A percentile compares a stretch with the other conserved stretches of the same genome.
phyloP scores from a whole-genome alignment of 2,888 invertebrate species.

The Deladenus siricidicola region DNA sequence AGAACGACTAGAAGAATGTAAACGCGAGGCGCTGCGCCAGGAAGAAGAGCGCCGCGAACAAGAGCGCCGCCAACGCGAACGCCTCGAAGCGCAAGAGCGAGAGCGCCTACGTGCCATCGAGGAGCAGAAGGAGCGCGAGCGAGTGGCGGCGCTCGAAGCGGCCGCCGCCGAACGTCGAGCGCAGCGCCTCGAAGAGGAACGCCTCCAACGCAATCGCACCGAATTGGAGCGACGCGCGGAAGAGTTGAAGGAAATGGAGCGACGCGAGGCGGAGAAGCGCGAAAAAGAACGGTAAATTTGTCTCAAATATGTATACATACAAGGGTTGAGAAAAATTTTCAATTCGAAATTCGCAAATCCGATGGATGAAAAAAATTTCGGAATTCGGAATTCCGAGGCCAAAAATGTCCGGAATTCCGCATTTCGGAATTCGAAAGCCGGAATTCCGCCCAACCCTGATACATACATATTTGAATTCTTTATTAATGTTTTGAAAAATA shows the following conservation, averaged over 20 bases:
- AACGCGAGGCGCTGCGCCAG: constrained; percentile 38
- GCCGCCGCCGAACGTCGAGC: constrained; percentile 27
- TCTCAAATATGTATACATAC: constrained; percentile 4
- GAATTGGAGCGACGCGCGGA: constrained; percentile 42
- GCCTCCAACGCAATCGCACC: constrained; percentile 33
- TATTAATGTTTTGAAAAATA: too few relatives aligned
- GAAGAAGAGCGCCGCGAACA: constrained; percentile 45
- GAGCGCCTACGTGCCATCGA: constrained; percentile 40
- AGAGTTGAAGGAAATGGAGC: constrained; percentile 35
- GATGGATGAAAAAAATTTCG: too few relatives aligned
- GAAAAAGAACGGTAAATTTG: constrained; percentile 33
- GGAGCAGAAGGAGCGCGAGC: constrained; percentile 41
- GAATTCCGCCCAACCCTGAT: too few relatives aligned
- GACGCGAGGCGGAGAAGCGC: constrained; percentile 41
- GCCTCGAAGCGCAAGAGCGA: constrained; percentile 40
- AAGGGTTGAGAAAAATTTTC: too few relatives aligned
- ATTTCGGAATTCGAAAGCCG: too few relatives aligned
- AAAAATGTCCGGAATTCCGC: too few relatives aligned
- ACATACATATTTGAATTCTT: too few relatives aligned
- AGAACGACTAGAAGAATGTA: constrained; percentile 37
- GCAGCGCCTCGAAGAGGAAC: constrained; percentile 24
- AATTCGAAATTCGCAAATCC: too few relatives aligned
- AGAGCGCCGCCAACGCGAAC: constrained; percentile 42
- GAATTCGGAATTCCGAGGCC: too few relatives aligned
- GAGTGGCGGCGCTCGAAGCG: constrained; percentile 38